phyloP scores from a whole-genome alignment of 2,113 vertebrate species.

The Amblyornis subalaris region DNA sequence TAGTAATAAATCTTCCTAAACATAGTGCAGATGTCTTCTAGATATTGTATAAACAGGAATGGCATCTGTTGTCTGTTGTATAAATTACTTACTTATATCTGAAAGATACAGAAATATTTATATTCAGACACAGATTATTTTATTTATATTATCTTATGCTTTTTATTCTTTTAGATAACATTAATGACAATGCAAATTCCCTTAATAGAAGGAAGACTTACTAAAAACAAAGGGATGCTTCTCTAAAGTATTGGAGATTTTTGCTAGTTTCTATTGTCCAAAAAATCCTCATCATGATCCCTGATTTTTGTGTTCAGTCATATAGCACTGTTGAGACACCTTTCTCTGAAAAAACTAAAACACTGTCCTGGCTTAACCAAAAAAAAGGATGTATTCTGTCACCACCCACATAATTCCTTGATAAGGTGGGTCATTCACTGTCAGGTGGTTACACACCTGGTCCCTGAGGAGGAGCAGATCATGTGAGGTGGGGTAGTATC shows the following conservation, averaged over 20 bases:
- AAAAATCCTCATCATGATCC: not conserved
- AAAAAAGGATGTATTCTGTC: no score
- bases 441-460: no score
- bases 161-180: not conserved
- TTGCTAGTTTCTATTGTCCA: not conserved
- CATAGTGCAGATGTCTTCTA: not conserved
- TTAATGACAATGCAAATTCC: not conserved
- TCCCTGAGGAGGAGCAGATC: no score
- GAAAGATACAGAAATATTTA: not conserved
- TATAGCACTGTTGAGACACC: not conserved
- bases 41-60: not conserved
- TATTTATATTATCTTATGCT: not conserved
- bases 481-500: no score
- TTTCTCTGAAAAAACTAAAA: not conserved
- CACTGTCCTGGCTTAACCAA: no score
- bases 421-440: no score
- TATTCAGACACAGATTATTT: not conserved
- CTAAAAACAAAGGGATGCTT: not conserved
- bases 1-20: not conserved
- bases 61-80: not conserved
- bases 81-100: not conserved
- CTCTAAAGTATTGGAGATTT: not conserved
- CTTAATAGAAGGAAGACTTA: not conserved
- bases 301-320: not conserved
- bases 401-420: no score